phyloP scores from a whole-genome alignment of 2,113 vertebrate genomes.

The Phyllopteryx taeniolatus region DNA sequence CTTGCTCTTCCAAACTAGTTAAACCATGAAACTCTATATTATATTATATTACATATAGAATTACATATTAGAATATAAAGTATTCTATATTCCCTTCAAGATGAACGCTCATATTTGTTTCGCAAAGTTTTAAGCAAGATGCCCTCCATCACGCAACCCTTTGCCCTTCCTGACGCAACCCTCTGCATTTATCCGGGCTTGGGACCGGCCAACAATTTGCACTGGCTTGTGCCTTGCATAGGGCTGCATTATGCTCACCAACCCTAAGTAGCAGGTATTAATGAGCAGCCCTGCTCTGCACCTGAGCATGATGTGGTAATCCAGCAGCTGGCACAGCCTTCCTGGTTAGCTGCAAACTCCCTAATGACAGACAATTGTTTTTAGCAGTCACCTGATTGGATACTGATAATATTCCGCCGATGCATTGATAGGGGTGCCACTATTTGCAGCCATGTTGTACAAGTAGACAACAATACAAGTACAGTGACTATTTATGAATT shows the following conservation, averaged over 20 bases:
- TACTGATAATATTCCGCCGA: slow-evolving; percentile 44
- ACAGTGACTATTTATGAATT: slow-evolving; percentile 16
- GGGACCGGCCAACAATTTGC: too few species aligned
- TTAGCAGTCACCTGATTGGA: slow-evolving; percentile 60
- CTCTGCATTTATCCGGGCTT: too few species aligned
- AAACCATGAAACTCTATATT: too few species aligned
- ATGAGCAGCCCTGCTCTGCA: slow-evolving; percentile 52
- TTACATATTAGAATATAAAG: too few species aligned
- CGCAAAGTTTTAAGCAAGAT: too few species aligned
- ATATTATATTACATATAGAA: too few species aligned
- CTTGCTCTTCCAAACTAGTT: too few species aligned
- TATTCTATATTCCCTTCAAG: too few species aligned
- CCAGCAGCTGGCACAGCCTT: slow-evolving; percentile 56
- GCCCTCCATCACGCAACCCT: too few species aligned
- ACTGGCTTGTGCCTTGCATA: too few species aligned
- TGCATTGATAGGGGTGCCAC: background rate
- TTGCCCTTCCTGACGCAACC: too few species aligned
- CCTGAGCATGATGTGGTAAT: slow-evolving; percentile 58
- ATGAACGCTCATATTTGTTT: background rate
- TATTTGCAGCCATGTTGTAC: background rate
- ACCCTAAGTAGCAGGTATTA: slow-evolving; percentile 49
- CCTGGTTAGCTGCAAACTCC: slow-evolving; percentile 53
- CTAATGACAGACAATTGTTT: slow-evolving; percentile 59
- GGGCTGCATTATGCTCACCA: too few species aligned
- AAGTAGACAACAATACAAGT: slow-evolving; percentile 5